A percentile compares a stretch with the other conserved stretches of the same genome.
Evolutionary conservation across 2,888 invertebrate genomes (phyloP).

Genomic region (Lepidocyrtinus sp.): DNA sequence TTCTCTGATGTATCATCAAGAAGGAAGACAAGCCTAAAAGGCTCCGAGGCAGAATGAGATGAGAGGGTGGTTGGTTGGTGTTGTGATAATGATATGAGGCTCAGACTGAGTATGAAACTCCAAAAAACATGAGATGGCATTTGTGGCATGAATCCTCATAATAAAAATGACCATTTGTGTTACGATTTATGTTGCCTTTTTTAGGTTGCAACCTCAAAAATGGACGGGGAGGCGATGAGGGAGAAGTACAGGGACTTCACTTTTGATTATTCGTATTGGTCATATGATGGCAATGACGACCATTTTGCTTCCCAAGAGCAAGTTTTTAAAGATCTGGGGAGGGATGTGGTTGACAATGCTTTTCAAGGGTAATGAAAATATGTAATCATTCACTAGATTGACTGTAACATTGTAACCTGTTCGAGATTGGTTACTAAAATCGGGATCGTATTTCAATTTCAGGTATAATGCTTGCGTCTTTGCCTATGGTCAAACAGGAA

Average conservation of each 20-base stretch:
- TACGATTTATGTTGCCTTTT: slow-evolving; percentile 10
- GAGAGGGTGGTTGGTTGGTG: too few relatives aligned
- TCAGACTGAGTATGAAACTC: too few relatives aligned
- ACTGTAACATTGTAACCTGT: too few relatives aligned
- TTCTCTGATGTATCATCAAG: background rate
- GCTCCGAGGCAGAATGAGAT: background rate
- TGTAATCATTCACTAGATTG: too few relatives aligned
- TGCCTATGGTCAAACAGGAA: slow-evolving; percentile 93
- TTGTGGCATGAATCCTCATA: background rate
- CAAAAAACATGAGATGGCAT: background rate
- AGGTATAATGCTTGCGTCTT: slow-evolving; percentile 75
- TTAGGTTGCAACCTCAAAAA: slow-evolving; percentile 62
- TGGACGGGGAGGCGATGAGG: slow-evolving; percentile 72
- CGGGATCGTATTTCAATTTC: slow-evolving; percentile 4
- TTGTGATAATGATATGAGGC: background rate
- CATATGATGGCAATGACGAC: slow-evolving; percentile 79
- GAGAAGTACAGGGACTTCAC: slow-evolving; percentile 88
- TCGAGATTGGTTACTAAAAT: background rate
- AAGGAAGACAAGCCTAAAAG: background rate
- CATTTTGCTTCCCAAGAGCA: slow-evolving; percentile 87
- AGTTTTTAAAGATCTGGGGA: slow-evolving; percentile 84
- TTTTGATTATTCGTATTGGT: slow-evolving; percentile 93
- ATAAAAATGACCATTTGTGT: slow-evolving; percentile 3
- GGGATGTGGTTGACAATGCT: slow-evolving; percentile 85
- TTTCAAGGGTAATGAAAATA: slow-evolving; percentile 78